These are phyloP conservation scores for Leiothrix lutea DNA, from an alignment of 2,113 vertebrate genomes.

Conservation along the genomic window DNA sequence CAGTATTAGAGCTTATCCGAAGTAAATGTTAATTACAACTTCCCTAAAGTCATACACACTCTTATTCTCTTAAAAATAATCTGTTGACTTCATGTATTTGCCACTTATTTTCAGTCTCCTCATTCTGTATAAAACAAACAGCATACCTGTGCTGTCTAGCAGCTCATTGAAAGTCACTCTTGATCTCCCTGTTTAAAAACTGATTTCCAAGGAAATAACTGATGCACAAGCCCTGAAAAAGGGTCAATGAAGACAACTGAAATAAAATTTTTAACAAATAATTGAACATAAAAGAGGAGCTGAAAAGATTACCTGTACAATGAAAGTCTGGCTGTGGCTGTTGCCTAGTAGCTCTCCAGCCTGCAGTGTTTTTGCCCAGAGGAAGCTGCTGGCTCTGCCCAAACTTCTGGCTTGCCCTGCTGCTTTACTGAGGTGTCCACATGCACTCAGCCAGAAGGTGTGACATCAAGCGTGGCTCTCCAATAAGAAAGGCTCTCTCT, in stretches of 20 bases:
- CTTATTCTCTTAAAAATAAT: background rate
- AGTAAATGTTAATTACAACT: background rate
- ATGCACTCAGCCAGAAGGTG: background rate
- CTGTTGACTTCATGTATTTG: background rate
- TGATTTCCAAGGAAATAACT: background rate
- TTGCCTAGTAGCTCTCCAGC: background rate
- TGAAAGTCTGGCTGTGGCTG: background rate
- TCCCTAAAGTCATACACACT: background rate
- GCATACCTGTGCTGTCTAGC: background rate
- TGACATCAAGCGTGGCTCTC: background rate
- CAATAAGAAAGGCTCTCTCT: background rate
- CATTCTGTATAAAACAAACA: background rate
- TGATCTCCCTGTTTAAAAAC: background rate
- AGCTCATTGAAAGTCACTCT: background rate
- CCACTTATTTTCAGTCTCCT: background rate
- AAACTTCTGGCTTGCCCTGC: background rate
- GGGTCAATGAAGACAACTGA: background rate
- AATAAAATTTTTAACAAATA: background rate
- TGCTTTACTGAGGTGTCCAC: background rate
- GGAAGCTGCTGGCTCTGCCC: background rate
- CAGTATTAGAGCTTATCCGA: slow-evolving; percentile 3
- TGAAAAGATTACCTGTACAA: background rate
- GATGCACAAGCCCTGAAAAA: background rate
- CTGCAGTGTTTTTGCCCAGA: background rate
- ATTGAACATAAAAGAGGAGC: background rate